Conservation (phyloP, 2,113 vertebrate genomes). For the Gopherus evgoodei region DNA sequence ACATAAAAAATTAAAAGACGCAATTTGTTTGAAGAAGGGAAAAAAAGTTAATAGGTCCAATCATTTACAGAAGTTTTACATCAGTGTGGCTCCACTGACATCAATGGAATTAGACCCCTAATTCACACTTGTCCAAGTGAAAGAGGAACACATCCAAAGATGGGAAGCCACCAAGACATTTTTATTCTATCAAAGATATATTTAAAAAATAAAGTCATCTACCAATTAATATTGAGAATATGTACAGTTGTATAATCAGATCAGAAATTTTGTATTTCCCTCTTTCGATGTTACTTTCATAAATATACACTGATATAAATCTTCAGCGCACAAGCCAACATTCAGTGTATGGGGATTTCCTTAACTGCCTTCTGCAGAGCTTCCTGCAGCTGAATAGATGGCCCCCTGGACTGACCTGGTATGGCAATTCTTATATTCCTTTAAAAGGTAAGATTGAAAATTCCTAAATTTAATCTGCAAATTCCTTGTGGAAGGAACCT, state of each 20-base stretch:
- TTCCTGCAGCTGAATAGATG: neutral
- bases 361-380: neutral
- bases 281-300: neutral
- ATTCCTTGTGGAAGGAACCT: neutral
- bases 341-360: neutral
- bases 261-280: neutral
- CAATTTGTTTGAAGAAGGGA: neutral
- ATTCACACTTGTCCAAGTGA: neutral
- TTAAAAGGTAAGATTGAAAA: neutral
- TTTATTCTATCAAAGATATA: neutral
- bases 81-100: accelerated
- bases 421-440: neutral
- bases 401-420: neutral
- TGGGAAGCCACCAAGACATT: neutral
- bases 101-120: neutral
- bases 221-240: neutral
- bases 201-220: neutral
- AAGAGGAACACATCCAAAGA: accelerated
- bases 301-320: neutral
- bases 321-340: neutral
- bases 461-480: neutral
- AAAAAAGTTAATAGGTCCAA: too few relatives aligned
- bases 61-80: accelerated
- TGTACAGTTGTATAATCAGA: neutral
- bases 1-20: neutral